phyloP scores from a whole-genome alignment of 2,888 invertebrate genomes.

The Sesia bembeciformis region DNA sequence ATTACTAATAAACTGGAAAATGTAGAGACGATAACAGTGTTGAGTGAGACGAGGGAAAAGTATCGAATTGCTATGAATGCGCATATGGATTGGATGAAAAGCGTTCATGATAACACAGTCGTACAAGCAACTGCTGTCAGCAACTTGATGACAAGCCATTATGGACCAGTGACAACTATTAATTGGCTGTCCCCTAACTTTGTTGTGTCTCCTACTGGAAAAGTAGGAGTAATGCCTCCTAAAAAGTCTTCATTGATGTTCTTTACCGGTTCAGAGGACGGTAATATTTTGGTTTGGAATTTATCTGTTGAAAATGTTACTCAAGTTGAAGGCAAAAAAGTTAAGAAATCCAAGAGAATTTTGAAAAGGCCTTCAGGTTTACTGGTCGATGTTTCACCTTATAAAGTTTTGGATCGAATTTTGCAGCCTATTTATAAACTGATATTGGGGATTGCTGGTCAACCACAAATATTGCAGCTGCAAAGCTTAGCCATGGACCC shows the following conservation, averaged over 20 bases:
- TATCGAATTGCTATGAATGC: conserved; percentile 76
- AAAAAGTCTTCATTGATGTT: conserved; percentile 73
- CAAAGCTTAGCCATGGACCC: conserved; percentile 53
- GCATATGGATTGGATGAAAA: conserved; percentile 81
- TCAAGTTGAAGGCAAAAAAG: conserved; percentile 40
- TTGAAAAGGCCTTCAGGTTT: conserved; percentile 73
- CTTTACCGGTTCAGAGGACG: conserved; percentile 78
- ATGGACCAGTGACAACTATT: conserved; percentile 76
- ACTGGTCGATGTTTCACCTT: conserved; percentile 74
- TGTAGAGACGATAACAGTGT: conserved; percentile 75
- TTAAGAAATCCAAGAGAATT: conserved; percentile 61
- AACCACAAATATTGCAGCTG: conserved; percentile 44
- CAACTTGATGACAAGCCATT: conserved; percentile 76
- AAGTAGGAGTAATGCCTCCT: conserved; percentile 36
- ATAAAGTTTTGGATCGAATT: conserved; percentile 73
- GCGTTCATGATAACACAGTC: conserved; percentile 69
- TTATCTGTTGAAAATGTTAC: conserved; percentile 66
- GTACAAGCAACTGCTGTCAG: conserved; percentile 77
- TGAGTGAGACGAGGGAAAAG: conserved; percentile 77
- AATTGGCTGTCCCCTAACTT: conserved; percentile 80
- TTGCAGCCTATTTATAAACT: conserved; percentile 78
- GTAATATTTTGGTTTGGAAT: conserved; percentile 82
- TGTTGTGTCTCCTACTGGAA: conserved; percentile 75
- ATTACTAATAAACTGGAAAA: conserved; percentile 76
- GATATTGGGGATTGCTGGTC: conserved; percentile 57